Base-by-base conservation (phyloP, 2,113 vertebrate species). In the Theristicus caerulescens region DNA sequence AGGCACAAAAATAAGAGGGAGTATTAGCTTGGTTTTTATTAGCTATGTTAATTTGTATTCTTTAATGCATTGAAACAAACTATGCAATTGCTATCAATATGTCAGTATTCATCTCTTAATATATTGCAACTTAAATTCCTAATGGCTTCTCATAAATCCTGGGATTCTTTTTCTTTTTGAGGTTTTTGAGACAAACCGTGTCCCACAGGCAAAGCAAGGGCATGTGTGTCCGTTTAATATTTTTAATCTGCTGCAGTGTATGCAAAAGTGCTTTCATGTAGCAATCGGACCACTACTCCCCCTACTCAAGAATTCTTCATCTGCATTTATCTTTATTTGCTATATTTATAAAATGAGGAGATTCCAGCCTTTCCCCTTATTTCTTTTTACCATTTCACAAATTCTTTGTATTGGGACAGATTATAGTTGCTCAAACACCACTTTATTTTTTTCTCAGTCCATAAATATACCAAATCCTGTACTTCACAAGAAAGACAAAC, bases 1-100 rank as follows among this genome's bases (percentile, higher is more conserved):
- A 79, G 32, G 21, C 13, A 52, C 40, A 57, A 87, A 89, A 57
- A 67, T 77, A 62, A 76, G 64, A 52, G 14, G 32, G 47, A 61
- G 12, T 55, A 19, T 82, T 82, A 79, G 21, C 51, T 71, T 52
- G 31, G 14, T 12, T 57, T 82, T 94, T 80, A 58, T 82, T 82
- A 66, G 47, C 27, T 55, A 11, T 40, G 31, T 64, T 80, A 64
- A 70, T 91, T 88, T 82, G 57, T 76, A 9, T 93, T 91, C 34
- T 73, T 78, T 66, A 86, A 32, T 22, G 44, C 79, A 65, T 55
- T 73, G 49, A 81, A 87, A 55, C 67, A 93, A 94, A 51, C 32
- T 10, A 31, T 0, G 1, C 24, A 25, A 34, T 82, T 0, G 0
- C 36, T 69, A 18, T 31, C 1, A 0, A 12, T 32, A n/a, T 57